Percentiles rank a stretch among this genome's conserved stretches.
These are phyloP conservation scores for Ceratitis capitata DNA, from an alignment of 1,140 invertebrate species.

Conservation along the genomic window DNA sequence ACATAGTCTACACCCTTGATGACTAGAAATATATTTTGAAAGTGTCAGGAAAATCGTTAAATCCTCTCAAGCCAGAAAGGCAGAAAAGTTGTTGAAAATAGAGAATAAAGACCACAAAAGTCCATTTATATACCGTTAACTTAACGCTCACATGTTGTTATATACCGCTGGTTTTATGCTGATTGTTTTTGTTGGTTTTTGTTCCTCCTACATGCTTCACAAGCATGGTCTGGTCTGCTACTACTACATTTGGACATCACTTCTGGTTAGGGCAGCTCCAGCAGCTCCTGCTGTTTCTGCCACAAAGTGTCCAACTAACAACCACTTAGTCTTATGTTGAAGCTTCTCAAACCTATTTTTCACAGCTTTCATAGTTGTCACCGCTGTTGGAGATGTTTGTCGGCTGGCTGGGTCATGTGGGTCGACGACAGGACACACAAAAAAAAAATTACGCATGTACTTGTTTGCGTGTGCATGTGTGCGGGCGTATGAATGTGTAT, in stretches of 20 bases:
- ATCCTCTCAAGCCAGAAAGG: neutral
- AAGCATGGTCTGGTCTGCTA: no score
- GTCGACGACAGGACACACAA: neutral
- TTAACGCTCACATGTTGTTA: neutral
- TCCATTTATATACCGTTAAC: neutral
- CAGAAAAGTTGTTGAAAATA: no score
- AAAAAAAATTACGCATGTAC: neutral
- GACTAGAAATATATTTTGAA: no score
- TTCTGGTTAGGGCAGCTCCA: neutral
- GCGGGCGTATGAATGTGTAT: neutral
- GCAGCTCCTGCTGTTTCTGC: constrained; percentile 6
- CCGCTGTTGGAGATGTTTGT: neutral
- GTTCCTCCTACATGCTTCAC: neutral
- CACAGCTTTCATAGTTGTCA: neutral
- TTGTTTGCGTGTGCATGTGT: neutral
- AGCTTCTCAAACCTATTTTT: neutral
- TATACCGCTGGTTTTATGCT: neutral
- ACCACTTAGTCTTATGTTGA: constrained; percentile 29
- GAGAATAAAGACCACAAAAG: neutral
- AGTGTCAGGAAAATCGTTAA: neutral
- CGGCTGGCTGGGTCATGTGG: neutral
- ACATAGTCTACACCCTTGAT: no score
- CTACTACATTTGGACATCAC: neutral
- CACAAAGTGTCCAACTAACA: constrained; percentile 33
- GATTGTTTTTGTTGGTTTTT: neutral